phyloP scores from a whole-genome alignment of 2,113 vertebrate species.

The Epinephelus moara region DNA sequence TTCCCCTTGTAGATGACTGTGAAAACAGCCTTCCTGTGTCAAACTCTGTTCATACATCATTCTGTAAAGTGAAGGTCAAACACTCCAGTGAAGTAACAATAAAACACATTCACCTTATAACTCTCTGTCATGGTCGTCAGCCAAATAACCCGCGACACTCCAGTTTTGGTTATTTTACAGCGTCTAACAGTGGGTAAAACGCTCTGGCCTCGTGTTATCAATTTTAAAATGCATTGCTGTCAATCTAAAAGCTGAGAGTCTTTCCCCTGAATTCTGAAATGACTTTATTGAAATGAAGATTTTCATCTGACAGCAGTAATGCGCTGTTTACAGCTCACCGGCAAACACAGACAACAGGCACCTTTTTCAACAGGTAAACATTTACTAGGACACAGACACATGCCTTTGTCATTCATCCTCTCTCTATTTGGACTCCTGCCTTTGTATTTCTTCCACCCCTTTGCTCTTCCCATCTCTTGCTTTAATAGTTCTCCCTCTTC shows the following conservation, averaged over 20 bases:
- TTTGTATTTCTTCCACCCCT: conserved; percentile 44
- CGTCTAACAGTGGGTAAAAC: background rate
- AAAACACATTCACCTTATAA: background rate
- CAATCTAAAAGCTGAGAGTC: background rate
- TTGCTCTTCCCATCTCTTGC: conserved; percentile 48
- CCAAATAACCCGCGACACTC: background rate
- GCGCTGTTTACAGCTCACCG: conserved; percentile 32
- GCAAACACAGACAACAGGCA: conserved; percentile 51
- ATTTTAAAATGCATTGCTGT: conserved; percentile 1
- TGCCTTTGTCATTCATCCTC: conserved; percentile 58
- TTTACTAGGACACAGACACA: conserved; percentile 66
- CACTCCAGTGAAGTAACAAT: background rate
- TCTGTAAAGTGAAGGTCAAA: conserved; percentile 10
- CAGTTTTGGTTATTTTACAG: background rate
- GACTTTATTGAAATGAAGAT: conserved; percentile 32
- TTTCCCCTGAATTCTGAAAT: conserved; percentile 6
- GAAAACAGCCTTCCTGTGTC: background rate
- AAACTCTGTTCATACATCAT: background rate
- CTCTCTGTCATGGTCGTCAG: background rate
- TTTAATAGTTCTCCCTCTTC: conserved; percentile 2
- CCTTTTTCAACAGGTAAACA: conserved; percentile 75
- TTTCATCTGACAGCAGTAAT: conserved; percentile 48
- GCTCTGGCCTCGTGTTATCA: background rate
- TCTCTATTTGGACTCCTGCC: conserved; percentile 52
- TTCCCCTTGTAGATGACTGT: background rate